Conservation (phyloP, 2,113 vertebrate species). For the Embiotoca jacksoni region DNA sequence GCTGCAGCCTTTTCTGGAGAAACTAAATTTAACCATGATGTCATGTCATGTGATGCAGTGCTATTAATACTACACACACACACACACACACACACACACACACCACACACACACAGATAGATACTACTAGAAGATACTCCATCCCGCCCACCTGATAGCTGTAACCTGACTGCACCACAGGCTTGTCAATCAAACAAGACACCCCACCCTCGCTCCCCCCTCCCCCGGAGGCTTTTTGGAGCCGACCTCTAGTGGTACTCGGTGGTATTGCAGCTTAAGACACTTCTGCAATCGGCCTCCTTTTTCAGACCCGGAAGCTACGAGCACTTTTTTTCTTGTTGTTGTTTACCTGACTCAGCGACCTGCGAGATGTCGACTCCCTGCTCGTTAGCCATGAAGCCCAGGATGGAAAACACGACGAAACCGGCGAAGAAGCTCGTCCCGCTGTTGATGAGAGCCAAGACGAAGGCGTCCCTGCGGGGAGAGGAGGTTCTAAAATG, state of each 20-base stretch:
- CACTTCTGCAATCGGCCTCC: too few relatives aligned
- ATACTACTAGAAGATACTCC: too few relatives aligned
- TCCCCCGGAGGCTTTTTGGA: too few relatives aligned
- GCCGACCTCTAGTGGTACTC: too few relatives aligned
- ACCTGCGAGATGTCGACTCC: constrained; percentile 86
- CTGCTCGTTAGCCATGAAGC: constrained; percentile 87
- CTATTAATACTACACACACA: constrained; percentile 51
- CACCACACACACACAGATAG: neutral
- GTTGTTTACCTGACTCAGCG: constrained; percentile 82
- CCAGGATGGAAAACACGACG: constrained; percentile 87
- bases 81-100: neutral
- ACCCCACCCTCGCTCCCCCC: too few relatives aligned
- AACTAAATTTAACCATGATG: constrained; percentile 58
- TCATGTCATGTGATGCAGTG: constrained; percentile 35
- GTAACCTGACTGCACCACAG: too few relatives aligned
- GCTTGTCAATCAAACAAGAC: too few relatives aligned
- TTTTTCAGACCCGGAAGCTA: too few relatives aligned
- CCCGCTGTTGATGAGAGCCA: constrained; percentile 86
- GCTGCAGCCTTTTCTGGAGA: constrained; percentile 34
- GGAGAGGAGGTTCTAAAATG: neutral
- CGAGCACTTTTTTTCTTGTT: too few relatives aligned
- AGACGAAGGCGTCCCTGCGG: constrained; percentile 84
- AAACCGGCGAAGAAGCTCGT: constrained; percentile 88
- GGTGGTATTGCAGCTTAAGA: too few relatives aligned
- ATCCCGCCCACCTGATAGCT: too few relatives aligned